Conservation (phyloP, 2,113 vertebrate genomes). For the Menura novaehollandiae region DNA sequence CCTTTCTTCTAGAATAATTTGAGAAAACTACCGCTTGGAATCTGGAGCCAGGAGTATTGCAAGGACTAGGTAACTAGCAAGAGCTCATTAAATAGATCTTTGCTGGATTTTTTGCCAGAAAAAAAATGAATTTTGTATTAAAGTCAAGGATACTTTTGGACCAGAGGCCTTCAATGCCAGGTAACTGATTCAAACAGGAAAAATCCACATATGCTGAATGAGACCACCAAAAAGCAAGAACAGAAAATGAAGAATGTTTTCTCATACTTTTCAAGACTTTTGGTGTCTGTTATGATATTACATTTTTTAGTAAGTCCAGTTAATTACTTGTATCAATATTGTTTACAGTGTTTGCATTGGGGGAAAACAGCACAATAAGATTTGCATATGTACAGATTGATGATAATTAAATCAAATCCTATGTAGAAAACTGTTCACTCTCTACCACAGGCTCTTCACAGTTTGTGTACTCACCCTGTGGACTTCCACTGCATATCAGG, state of each 20-base stretch:
- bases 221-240: not conserved
- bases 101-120: not conserved
- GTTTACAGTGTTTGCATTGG: not conserved
- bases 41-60: not conserved
- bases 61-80: not conserved
- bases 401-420: not conserved
- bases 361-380: not conserved
- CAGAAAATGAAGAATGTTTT: not conserved
- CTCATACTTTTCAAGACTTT: not conserved
- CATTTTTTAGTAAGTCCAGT: not conserved
- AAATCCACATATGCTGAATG: not conserved
- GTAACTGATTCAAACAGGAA: not conserved
- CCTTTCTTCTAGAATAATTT: not conserved
- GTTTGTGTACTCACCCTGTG: not conserved
- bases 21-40: not conserved
- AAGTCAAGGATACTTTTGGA: not conserved
- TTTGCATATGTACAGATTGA: not conserved
- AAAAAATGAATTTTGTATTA: not conserved
- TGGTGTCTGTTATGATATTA: not conserved
- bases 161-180: not conserved
- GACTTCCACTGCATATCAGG: not conserved
- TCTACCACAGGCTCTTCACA: not conserved
- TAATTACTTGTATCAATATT: accelerated
- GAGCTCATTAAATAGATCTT: not conserved
- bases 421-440: not conserved